Conservation (phyloP, 2,113 vertebrate species). For the Ondatra zibethicus region DNA sequence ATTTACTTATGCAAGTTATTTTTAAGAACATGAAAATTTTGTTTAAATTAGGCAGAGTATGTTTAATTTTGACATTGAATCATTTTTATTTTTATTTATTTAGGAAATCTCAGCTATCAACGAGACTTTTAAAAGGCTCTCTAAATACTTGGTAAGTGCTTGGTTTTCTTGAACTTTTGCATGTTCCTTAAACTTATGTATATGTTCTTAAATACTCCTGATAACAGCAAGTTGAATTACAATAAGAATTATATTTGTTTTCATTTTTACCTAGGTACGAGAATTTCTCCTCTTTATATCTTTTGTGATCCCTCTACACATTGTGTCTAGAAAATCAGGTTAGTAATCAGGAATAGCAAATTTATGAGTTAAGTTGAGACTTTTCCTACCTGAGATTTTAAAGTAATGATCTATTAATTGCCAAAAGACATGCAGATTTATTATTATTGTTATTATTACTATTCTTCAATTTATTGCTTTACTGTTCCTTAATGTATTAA, state of each 20-base stretch:
- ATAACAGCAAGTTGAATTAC: not conserved
- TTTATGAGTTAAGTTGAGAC: constrained; percentile 19
- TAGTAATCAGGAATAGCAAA: constrained; percentile 24
- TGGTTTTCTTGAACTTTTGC: constrained; percentile 34
- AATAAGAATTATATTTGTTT: constrained; percentile 46
- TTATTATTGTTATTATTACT: not conserved
- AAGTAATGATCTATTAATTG: not conserved
- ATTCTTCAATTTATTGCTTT: not conserved
- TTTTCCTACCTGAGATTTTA: not conserved
- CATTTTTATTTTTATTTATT: constrained; percentile 40
- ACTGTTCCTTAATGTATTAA: not conserved
- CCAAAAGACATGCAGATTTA: not conserved
- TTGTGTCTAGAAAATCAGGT: constrained; percentile 52
- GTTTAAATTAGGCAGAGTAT: not conserved
- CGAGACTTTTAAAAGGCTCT: constrained; percentile 51
- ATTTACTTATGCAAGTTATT: constrained; percentile 25
- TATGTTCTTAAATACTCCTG: not conserved
- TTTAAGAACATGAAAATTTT: constrained; percentile 38
- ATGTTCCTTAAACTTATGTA: constrained; percentile 50
- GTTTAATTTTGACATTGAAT: constrained; percentile 44
- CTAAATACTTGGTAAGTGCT: constrained; percentile 51
- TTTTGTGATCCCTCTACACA: not conserved
- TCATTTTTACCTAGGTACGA: constrained; percentile 2
- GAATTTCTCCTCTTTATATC: constrained; percentile 54
- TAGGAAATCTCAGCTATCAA: constrained; percentile 59